Conservation (phyloP, 2,888 invertebrate species). For the Drosophila bunnanda region DNA sequence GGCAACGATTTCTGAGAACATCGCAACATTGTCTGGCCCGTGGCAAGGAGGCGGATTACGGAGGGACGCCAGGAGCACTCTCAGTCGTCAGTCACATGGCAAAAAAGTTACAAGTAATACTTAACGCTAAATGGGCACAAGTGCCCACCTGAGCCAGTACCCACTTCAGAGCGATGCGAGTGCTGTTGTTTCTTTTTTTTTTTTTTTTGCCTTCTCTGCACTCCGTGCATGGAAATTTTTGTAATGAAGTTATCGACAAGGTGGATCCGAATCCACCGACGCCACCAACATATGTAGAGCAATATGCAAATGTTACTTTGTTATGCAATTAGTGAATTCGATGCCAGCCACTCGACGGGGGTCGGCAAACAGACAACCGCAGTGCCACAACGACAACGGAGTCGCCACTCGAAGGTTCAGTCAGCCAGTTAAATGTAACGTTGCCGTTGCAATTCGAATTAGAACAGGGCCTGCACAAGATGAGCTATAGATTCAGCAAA, state of each 20-base stretch:
- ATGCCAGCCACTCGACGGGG: conserved; percentile 65
- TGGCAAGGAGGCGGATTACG: conserved; percentile 1
- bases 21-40: conserved; percentile 66
- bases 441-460: conserved; percentile 61
- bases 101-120: conserved; percentile 77
- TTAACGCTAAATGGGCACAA: conserved; percentile 76
- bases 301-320: conserved; percentile 80
- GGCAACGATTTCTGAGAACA: conserved; percentile 62
- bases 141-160: conserved; percentile 54
- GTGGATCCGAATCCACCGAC: conserved; percentile 22
- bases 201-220: conserved; percentile 21
- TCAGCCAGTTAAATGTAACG: conserved; percentile 77
- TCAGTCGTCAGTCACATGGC: conserved; percentile 76
- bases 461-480: conserved; percentile 37
- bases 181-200: conserved; percentile 18
- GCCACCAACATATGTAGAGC: conserved; percentile 71
- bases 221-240: conserved; percentile 69
- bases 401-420: conserved; percentile 61
- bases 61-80: conserved; percentile 59
- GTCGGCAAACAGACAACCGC: conserved; percentile 68
- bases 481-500: not conserved
- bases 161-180: conserved; percentile 31
- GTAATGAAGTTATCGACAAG: conserved; percentile 77
- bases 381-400: conserved; percentile 35
- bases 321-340: conserved; percentile 83